Conservation (phyloP, 2,888 invertebrate species). For the Syrista parreyssii region DNA sequence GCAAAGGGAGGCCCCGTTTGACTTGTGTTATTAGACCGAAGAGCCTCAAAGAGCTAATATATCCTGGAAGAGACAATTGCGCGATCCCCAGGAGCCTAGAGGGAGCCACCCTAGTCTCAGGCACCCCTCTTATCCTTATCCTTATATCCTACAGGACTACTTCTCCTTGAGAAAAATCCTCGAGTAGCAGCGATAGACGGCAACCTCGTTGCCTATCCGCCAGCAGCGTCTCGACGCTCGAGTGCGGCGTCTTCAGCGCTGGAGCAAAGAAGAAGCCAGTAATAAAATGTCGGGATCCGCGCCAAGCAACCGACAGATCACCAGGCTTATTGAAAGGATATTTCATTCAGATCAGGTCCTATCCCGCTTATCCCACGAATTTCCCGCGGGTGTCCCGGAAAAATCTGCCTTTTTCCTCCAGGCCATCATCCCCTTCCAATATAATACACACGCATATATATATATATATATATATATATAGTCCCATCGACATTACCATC, state of each 20-base stretch:
- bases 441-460: neutral
- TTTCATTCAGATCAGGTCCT: constrained; percentile 59
- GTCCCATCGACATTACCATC: neutral
- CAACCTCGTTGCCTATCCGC: neutral
- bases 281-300: constrained; percentile 63
- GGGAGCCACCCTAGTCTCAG: constrained; percentile 9
- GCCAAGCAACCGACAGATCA: constrained; percentile 63
- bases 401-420: neutral
- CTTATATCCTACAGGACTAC: constrained; percentile 24
- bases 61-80: constrained; percentile 50
- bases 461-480: neutral
- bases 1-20: constrained; percentile 14
- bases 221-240: neutral
- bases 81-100: constrained; percentile 16
- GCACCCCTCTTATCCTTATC: constrained; percentile 25
- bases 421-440: neutral
- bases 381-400: constrained; percentile 50
- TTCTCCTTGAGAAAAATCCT: constrained; percentile 33
- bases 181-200: constrained; percentile 30
- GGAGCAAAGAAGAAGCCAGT: constrained; percentile 34
- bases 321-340: constrained; percentile 64
- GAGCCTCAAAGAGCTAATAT: constrained; percentile 57
- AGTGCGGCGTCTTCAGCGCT: neutral
- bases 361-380: constrained; percentile 56
- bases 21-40: constrained; percentile 33